Conservation (phyloP, 2,797 vertebrate species). For the Notolepis coatsorum region DNA sequence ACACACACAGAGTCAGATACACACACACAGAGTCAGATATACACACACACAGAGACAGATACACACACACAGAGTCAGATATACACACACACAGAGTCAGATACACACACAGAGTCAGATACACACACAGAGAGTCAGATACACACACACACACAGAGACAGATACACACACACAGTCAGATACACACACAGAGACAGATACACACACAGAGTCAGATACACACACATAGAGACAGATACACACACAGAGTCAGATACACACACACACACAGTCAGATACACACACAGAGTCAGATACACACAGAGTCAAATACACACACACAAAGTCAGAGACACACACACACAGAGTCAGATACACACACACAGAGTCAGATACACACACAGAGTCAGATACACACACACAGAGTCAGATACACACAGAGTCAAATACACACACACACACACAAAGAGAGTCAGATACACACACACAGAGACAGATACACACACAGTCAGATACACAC, state of each 20-base stretch:
- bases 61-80: neutral
- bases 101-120: neutral
- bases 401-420: neutral
- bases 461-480: neutral
- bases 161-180: neutral
- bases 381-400: too few relatives aligned
- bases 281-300: neutral
- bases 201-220: neutral
- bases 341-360: neutral
- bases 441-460: too few relatives aligned
- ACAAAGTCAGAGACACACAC: neutral
- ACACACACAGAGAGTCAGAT: neutral
- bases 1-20: neutral
- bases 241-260: neutral
- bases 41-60: neutral
- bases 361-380: too few relatives aligned
- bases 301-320: neutral
- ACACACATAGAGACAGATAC: neutral
- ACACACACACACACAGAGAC: neutral
- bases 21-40: neutral
- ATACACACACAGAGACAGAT: neutral
- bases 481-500: neutral
- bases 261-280: neutral
- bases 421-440: neutral
- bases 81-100: neutral